Conservation (phyloP, 2,797 vertebrate genomes). For the Notolepis coatsorum region DNA sequence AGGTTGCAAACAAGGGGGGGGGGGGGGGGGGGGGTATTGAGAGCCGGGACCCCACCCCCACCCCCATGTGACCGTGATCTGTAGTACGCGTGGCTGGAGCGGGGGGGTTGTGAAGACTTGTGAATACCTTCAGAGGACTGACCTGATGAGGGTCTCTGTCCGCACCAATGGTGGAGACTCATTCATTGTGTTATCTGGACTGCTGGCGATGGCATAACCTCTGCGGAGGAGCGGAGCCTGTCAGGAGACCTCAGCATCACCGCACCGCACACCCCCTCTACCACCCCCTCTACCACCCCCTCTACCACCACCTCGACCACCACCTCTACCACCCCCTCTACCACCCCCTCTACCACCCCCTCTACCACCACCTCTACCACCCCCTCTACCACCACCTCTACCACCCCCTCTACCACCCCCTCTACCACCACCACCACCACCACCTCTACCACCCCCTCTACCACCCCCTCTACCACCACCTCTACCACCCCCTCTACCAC, state of each 20-base stretch:
- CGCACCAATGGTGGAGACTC: conserved; percentile 58
- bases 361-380: conserved; percentile 44
- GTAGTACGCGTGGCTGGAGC: conserved; percentile 16
- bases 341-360: conserved; percentile 51
- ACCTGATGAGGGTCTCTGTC: conserved; percentile 60
- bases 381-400: conserved; percentile 7
- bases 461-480: no score
- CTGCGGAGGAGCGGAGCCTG: conserved; percentile 78
- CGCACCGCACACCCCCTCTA: conserved; percentile 52
- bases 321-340: conserved; percentile 47
- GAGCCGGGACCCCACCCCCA: background rate
- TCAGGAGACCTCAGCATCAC: conserved; percentile 78
- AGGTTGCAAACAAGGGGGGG: conserved; percentile 40
- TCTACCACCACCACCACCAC: conserved; percentile 1
- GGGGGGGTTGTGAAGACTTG: conserved; percentile 7
- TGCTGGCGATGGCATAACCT: conserved; percentile 84
- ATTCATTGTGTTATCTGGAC: conserved; percentile 79
- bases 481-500: no score
- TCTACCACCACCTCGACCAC: background rate
- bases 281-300: conserved; percentile 24
- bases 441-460: conserved; percentile 17
- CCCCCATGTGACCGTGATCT: conserved; percentile 17
- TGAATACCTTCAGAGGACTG: conserved; percentile 37
- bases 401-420: conserved; percentile 39
- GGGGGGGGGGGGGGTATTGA: background rate